Conservation (phyloP, 2,888 invertebrate genomes). For the Gymnocheta viridis region DNA sequence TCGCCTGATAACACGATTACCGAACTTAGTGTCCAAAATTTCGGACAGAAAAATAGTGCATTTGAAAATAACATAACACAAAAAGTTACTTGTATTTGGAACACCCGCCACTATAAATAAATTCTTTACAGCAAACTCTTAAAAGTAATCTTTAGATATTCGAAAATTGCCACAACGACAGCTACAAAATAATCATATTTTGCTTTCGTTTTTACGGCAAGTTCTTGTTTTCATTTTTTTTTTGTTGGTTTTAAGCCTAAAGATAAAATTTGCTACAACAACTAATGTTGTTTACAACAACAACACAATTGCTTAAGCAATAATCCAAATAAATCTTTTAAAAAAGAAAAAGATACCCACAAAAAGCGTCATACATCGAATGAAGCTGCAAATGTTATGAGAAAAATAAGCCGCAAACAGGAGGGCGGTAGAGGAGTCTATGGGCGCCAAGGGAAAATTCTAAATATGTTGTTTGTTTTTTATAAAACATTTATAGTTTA, state of each 20-base stretch:
- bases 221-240: background rate
- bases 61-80: no score
- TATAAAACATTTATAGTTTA: no score
- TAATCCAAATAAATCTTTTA: background rate
- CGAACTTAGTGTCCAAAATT: no score
- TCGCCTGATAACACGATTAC: no score
- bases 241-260: background rate
- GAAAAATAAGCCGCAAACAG: background rate
- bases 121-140: background rate
- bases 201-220: background rate
- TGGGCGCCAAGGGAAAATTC: no score
- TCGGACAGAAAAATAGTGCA: no score
- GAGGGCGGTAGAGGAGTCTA: no score
- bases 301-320: no score
- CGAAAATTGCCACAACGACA: constrained; percentile 3
- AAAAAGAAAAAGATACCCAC: background rate
- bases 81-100: no score
- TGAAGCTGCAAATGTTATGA: background rate
- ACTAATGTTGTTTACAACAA: background rate
- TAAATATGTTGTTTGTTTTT: no score
- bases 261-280: background rate
- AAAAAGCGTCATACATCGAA: background rate
- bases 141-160: background rate
- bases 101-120: no score
- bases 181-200: background rate